Percentiles rank a stretch among this genome's conserved stretches.
phyloP scores from a whole-genome alignment of 2,113 vertebrate species.

The Ammodytes marinus region DNA sequence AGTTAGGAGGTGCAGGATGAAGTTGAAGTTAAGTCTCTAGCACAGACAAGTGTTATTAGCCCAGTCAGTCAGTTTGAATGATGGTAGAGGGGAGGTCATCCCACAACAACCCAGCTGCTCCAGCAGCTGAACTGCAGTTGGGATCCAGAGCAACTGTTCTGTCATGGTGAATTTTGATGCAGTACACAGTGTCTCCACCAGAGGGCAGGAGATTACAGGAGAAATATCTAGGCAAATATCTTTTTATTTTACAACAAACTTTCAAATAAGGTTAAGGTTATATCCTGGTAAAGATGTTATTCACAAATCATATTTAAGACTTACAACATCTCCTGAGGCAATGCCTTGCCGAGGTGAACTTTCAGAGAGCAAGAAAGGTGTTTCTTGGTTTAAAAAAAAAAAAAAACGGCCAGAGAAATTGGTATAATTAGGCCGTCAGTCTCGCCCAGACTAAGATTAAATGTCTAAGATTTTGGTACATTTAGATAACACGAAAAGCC shows the following conservation, averaged over 20 bases:
- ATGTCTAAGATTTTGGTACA: slow-evolving; percentile 33
- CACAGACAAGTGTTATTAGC: slow-evolving; percentile 22
- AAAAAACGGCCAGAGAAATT: background rate
- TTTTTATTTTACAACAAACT: background rate
- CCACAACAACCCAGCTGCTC: slow-evolving; percentile 24
- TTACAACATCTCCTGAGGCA: background rate
- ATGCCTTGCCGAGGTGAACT: background rate
- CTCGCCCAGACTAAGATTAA: slow-evolving; percentile 21
- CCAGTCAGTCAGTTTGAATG: slow-evolving; percentile 11
- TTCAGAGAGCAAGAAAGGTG: background rate
- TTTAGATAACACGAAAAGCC: background rate
- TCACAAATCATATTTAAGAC: background rate
- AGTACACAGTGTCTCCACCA: slow-evolving; percentile 33
- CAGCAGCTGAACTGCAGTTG: slow-evolving; percentile 34
- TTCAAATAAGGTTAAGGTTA: background rate
- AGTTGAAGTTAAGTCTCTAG: slow-evolving; percentile 1
- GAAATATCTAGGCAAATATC: background rate
- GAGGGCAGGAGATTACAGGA: slow-evolving; percentile 57
- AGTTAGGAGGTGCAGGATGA: background rate
- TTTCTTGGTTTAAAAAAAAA: background rate
- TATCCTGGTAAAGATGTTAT: background rate
- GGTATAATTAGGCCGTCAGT: slow-evolving; percentile 10
- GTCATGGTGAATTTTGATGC: background rate
- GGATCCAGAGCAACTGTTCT: background rate
- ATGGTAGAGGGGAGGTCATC: slow-evolving; percentile 4